Base-by-base conservation (phyloP, 2,888 invertebrate genomes). In the Aphidoletes aphidimyza region DNA sequence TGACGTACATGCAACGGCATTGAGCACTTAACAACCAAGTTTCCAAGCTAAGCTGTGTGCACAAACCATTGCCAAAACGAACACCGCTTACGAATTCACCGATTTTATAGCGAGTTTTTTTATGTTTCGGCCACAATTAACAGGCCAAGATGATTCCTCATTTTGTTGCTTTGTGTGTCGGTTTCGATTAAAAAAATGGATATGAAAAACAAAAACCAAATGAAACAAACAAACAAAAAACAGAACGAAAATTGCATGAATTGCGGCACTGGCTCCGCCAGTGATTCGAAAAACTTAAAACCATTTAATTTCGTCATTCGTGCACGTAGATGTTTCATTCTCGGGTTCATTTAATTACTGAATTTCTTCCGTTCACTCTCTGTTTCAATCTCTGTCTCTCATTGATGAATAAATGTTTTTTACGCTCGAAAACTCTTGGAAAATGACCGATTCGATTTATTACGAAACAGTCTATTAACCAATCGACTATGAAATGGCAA, bases 391-490 rank as follows among this genome's bases (percentile, higher is more conserved):
- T n/a, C n/a, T n/a, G n/a, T n/a, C n/a, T n/a, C n/a, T n/a, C n/a
- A n/a, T n/a, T n/a, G n/a, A n/a, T n/a, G n/a, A n/a, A n/a, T n/a
- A n/a, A 34, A 69, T 30, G 34, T 69, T 69, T 69, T 42, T 8
- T 22, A 69, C 30, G 69, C 30, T 30, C n/a, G 69, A 69, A 69
- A 69, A 30, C 69, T 69, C 30, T 69, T 69, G 69, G 69, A 69
- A 69, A 69, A 69, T 69, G 69, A 69, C 69, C 30, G 69, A 30
- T 69, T 69, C 69, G 69, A 69, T 69, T 69, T 69, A 69, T 69
- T 69, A 69, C 30, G 34, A 69, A 69, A 69, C 30, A 30, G 14
- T 69, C 34, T 34, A 30, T 69, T 30, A 30, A 69, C 69, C 69
- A 69, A 69, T 69, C 34, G 69, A 69, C 69, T 30, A 30, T 69